Percentiles rank a stretch among this genome's conserved stretches.
Conservation (phyloP, 2,797 vertebrate species). For the Limnodromus scolopaceus region DNA sequence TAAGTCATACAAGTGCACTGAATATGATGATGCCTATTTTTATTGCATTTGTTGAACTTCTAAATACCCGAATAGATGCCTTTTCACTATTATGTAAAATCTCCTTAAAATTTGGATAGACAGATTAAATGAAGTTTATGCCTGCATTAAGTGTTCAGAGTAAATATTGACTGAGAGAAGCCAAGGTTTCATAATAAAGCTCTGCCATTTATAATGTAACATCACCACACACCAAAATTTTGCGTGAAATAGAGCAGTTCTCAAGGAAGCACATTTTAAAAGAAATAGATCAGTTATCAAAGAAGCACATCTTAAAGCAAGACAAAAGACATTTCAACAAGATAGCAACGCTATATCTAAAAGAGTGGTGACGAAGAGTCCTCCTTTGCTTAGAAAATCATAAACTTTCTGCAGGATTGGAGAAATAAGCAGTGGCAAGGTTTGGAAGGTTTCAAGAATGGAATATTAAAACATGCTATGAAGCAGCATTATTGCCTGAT, state of each 20-base stretch:
- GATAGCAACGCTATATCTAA: not conserved
- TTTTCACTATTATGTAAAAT: not conserved
- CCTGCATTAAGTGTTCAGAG: not conserved
- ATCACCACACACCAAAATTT: not conserved
- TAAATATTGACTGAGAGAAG: not conserved
- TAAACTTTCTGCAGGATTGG: not conserved
- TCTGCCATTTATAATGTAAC: not conserved
- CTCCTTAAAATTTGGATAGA: not conserved
- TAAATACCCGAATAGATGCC: not conserved
- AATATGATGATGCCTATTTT: not conserved
- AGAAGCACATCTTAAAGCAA: not conserved
- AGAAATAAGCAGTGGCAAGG: not conserved
- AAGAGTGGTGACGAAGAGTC: not conserved
- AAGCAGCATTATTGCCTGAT: not conserved
- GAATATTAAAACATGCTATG: not conserved
- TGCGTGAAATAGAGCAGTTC: not conserved
- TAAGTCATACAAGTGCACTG: not conserved
- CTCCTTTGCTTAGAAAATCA: not conserved
- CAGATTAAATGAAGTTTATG: not conserved
- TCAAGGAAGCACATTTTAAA: not conserved
- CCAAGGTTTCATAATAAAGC: not conserved
- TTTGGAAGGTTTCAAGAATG: not conserved
- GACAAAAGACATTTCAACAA: not conserved
- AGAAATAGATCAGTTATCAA: not conserved
- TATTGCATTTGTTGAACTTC: not conserved